phyloP scores from a whole-genome alignment of 37 sponge, comb jelly and placozoan species.

The Lycopodina hypogea region DNA sequence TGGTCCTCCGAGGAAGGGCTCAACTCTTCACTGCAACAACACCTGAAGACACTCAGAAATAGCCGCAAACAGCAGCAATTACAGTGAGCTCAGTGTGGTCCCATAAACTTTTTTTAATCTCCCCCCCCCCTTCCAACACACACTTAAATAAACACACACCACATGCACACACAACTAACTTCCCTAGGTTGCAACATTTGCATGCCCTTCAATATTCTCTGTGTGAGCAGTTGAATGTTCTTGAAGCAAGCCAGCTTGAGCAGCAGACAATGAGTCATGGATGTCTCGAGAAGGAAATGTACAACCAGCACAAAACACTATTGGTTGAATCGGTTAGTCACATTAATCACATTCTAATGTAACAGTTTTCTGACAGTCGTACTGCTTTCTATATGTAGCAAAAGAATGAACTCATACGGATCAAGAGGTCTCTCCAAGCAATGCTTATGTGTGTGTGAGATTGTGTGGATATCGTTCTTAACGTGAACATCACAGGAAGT shows the following conservation, averaged over 20 bases:
- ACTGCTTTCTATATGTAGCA: conserved; percentile 8
- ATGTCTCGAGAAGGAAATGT: conserved; percentile 27
- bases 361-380: too few relatives aligned
- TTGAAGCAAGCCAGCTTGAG: conserved; percentile 11
- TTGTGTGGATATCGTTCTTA: not conserved
- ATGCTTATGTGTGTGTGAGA: conserved; percentile 18
- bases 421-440: conserved; percentile 27
- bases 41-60: not conserved
- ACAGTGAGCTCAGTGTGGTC: conserved; percentile 5
- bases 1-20: conserved; percentile 1
- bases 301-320: conserved; percentile 20
- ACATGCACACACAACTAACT: too few relatives aligned
- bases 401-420: conserved; percentile 4
- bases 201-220: conserved; percentile 8
- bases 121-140: not conserved
- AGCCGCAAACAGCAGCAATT: conserved; percentile 1
- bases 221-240: conserved; percentile 1
- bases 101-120: too few relatives aligned
- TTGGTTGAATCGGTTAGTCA: conserved; percentile 14
- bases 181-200: conserved; percentile 2
- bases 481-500: too few relatives aligned
- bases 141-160: too few relatives aligned
- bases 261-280: not conserved
- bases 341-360: not conserved
- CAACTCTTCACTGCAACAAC: not conserved